A percentile compares a stretch with the other conserved stretches of the same genome.
Evolutionary conservation across 1,140 invertebrate genomes (phyloP).

Genomic region (Lanistes nyassanus): DNA sequence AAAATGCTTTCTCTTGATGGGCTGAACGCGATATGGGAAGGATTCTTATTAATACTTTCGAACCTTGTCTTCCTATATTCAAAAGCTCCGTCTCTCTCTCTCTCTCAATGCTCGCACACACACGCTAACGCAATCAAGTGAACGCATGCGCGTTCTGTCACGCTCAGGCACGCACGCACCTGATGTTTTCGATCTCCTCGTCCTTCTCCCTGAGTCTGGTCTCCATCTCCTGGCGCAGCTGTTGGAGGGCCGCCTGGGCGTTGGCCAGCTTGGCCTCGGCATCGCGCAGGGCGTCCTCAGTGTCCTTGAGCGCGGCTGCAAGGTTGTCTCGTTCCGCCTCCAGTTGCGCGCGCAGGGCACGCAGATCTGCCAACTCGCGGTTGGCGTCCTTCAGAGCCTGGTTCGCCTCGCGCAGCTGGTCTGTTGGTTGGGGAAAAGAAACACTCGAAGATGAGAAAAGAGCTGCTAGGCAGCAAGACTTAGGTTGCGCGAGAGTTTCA

Average conservation of each 20-base stretch:
- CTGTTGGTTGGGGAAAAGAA: slow-evolving; percentile 29
- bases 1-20: too few species aligned
- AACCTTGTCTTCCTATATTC: too few species aligned
- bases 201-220: slow-evolving; percentile 67
- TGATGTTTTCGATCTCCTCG: slow-evolving; percentile 66
- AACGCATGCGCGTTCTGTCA: too few species aligned
- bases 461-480: too few species aligned
- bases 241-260: slow-evolving; percentile 62
- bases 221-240: slow-evolving; percentile 65
- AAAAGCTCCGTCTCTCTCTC: too few species aligned
- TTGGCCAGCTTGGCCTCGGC: slow-evolving; percentile 62
- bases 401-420: slow-evolving; percentile 64
- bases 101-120: neutral
- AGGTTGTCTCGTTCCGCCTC: slow-evolving; percentile 64
- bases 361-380: slow-evolving; percentile 61
- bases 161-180: slow-evolving; percentile 33
- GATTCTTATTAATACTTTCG: too few species aligned
- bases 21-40: too few species aligned
- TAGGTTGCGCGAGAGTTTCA: too few species aligned
- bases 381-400: slow-evolving; percentile 62
- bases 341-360: slow-evolving; percentile 53
- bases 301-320: slow-evolving; percentile 61
- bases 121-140: neutral
- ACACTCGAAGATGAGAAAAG: too few species aligned
- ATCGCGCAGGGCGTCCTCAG: slow-evolving; percentile 64